A percentile compares a stretch with the other conserved stretches of the same genome.
Evolutionary conservation across 2,797 vertebrate genomes (phyloP).

Genomic region (Dermochelys coriacea): DNA sequence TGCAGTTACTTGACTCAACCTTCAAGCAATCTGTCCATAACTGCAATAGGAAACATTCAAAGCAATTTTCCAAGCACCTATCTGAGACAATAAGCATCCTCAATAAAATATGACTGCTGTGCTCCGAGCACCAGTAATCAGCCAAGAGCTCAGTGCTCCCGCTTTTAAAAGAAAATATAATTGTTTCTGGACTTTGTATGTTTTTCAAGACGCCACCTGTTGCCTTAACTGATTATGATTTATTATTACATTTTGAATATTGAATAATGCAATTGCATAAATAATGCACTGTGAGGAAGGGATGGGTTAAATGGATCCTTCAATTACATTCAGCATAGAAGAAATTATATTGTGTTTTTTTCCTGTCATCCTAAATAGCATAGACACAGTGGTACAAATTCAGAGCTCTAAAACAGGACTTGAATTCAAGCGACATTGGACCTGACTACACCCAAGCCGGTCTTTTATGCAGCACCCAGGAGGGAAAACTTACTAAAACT

Average conservation of each 20-base stretch:
- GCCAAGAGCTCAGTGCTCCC: constrained; percentile 4
- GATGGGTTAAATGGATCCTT: background rate
- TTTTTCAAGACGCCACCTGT: constrained; percentile 5
- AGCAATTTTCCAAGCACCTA: constrained; percentile 63
- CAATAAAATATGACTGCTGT: constrained; percentile 63
- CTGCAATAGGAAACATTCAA: constrained; percentile 52
- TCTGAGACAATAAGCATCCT: constrained; percentile 58
- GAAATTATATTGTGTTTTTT: background rate
- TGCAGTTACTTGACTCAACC: constrained; percentile 28
- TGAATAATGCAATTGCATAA: constrained; percentile 9
- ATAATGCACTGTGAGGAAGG: background rate
- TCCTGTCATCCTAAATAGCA: constrained; percentile 27
- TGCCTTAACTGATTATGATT: constrained; percentile 21
- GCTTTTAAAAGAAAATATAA: constrained; percentile 58
- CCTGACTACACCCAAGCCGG: background rate
- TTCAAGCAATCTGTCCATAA: constrained; percentile 62
- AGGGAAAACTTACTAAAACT: background rate
- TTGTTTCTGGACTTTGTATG: constrained; percentile 37
- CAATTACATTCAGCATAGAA: background rate
- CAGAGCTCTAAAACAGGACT: background rate
- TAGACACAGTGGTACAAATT: background rate
- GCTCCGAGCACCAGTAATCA: constrained; percentile 50
- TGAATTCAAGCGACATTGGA: background rate
- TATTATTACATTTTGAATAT: constrained; percentile 43
- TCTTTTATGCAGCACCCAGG: background rate